Evolutionary conservation across 1,140 invertebrate genomes (phyloP).

Genomic region (Gryllus bimaculatus): DNA sequence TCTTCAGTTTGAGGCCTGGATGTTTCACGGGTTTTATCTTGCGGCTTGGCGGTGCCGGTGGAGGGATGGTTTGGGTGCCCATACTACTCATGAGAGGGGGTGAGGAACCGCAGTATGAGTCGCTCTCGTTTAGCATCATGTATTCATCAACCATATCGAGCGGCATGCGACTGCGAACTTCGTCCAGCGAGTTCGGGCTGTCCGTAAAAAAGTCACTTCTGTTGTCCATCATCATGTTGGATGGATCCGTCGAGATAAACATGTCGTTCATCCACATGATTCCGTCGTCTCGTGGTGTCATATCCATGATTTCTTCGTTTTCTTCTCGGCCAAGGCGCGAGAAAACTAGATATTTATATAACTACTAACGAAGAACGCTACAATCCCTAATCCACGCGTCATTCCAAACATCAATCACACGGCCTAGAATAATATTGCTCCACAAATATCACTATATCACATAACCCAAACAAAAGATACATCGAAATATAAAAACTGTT

Average conservation of each 20-base stretch:
- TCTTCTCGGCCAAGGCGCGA: neutral
- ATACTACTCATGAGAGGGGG: conserved; percentile 36
- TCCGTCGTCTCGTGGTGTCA: conserved; percentile 44
- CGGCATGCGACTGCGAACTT: conserved; percentile 42
- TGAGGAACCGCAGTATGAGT: conserved; percentile 25
- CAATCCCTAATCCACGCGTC: neutral
- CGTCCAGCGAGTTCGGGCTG: conserved; percentile 46
- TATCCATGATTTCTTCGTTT: conserved; percentile 31
- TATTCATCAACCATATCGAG: conserved; percentile 23
- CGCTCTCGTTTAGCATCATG: conserved; percentile 27
- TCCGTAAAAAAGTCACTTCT: conserved; percentile 47
- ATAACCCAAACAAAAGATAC: no score
- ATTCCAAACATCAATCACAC: neutral
- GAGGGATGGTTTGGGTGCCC: conserved; percentile 44
- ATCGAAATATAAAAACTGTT: no score
- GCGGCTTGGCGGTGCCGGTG: conserved; percentile 33
- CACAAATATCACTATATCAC: no score
- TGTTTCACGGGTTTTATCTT: conserved; percentile 69
- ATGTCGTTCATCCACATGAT: conserved; percentile 65
- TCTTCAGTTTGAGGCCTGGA: conserved; percentile 63
- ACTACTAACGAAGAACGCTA: neutral
- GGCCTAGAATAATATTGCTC: neutral
- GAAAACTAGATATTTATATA: neutral
- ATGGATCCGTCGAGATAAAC: conserved; percentile 44
- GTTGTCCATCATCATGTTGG: conserved; percentile 47